Base-by-base conservation (phyloP, 2,113 vertebrate species). In the Tupaia tana region DNA sequence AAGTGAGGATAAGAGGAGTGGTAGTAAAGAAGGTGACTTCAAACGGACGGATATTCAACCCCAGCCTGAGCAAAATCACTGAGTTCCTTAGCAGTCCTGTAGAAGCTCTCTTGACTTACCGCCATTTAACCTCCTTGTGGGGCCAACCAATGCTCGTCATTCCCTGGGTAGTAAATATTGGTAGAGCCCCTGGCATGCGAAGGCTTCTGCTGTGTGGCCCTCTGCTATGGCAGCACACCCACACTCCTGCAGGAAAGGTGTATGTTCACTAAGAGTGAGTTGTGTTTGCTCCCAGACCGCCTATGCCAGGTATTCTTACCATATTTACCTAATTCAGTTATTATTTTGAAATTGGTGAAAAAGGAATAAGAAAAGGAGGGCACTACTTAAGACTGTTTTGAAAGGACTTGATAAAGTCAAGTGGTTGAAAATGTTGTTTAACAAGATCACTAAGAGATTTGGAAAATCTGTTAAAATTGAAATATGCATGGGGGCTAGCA, bases 281-380 rank as follows among this genome's bases (percentile, higher is more conserved):
- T 69, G 64, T 54, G 9, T 77, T 75, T 24, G 27, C 90, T 31
- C n/a, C 34, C 78, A 61, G 31, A 71, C 13, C 63, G 89, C 80
- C 43, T 75, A 19, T 67, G 29, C 16, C 58, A 77, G 71, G 29
- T 69, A 31, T 52, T 69, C 52, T 64, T 1, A 58, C 15, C 90
- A 8, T 73, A 69, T 80, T 95, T 92, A 64, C 9, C 14, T 19
- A 22, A 29, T 69, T 58, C 27, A 52, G 8, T 52, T 64, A 77
- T 22, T 86, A 78, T 95, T 82, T 82, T 79, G 15, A 88, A 92
- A 59, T 24, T 20, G 29, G 82, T 78, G 19, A 64, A 61, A 34
- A 52, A 59, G 43, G 34, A 86, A 74, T 92, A 67, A 93, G 70
- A 75, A 86, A 95, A 81, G 54, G 54, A 91, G 82, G 24, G 27